Percentiles rank a stretch among this genome's conserved stretches.
Evolutionary conservation across 2,888 invertebrate genomes (phyloP).

Genomic region (Eupeodes latifasciatus): DNA sequence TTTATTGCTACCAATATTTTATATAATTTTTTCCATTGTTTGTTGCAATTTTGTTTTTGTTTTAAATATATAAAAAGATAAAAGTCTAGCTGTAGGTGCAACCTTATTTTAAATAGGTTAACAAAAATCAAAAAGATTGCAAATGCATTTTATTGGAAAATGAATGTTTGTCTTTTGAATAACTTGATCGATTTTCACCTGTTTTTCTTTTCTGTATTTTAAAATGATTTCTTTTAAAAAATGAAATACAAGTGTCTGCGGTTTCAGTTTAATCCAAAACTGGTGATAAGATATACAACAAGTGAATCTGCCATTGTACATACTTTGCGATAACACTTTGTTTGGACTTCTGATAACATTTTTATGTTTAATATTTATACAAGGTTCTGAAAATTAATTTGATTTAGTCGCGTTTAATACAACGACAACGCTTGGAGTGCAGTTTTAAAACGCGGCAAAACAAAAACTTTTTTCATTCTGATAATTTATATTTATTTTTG

Average conservation of each 20-base stretch:
- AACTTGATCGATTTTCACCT: conserved; percentile 32
- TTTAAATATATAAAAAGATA: not conserved
- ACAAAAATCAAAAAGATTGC: not conserved
- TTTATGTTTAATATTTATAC: conserved; percentile 47
- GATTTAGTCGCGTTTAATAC: conserved; percentile 53
- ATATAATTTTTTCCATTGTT: not conserved
- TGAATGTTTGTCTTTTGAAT: not conserved
- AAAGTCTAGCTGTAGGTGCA: not conserved
- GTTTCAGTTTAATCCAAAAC: conserved; percentile 15
- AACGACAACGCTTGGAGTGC: conserved; percentile 26
- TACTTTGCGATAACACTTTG: conserved; percentile 50
- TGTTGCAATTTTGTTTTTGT: not conserved
- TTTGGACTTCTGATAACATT: conserved; percentile 49
- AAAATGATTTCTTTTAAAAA: conserved; percentile 37
- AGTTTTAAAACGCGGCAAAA: not conserved
- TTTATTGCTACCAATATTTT: conserved; percentile 6
- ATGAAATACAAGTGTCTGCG: not conserved
- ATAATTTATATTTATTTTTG: not conserved
- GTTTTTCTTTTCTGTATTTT: conserved; percentile 3
- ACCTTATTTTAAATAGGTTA: too few relatives aligned
- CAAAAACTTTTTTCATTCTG: not conserved
- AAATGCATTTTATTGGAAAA: conserved; percentile 18
- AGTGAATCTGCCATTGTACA: conserved; percentile 19
- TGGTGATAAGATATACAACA: conserved; percentile 58
- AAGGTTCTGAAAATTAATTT: conserved; percentile 37